Base-by-base conservation (phyloP, 2,888 invertebrate species). In the Quadroppia sp. region DNA sequence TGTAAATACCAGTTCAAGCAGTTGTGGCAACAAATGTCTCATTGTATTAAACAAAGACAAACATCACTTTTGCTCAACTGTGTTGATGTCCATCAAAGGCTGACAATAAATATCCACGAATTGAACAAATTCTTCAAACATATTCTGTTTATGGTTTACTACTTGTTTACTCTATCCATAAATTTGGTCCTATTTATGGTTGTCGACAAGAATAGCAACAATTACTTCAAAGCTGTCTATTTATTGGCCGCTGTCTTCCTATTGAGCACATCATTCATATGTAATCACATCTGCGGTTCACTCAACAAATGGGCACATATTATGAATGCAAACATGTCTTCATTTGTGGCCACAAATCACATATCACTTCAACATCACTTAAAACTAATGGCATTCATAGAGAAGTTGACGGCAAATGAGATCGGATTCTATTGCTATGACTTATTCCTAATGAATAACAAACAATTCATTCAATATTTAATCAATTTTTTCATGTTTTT, bases 71-170 rank as follows among this genome's bases (percentile, higher is more conserved):
- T 45, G 17, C 2, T 45, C 2, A 6, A 45, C 11, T 53, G 2
- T 6, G 23, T 53, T 25, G 25, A 2, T 15, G 7, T 23, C 13
- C 53, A 53, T 13, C 53, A 53, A 9, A 7, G 1, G 23, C 3
- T 53, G 13, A 53, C 59, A 25, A 28, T 28, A 15, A 30, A 28
- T 59, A 15, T 59, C 25, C 1, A 15, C 13, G 11, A 59, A 59
- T 28, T 59, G 13, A 59, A 59, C 13, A 1, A 59, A 1, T 59
- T 59, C 30, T 30, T 59, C 30, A 59, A 59, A 59, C 30, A 59
- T 17, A 30, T 59, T 6, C 30, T 59, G 20, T 59, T 59, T 59
- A 59, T 59, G 59, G 30, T 59, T 30, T 59, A 59, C 59, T 59
- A 59, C 13, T 15, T 59, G 28, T 59, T 59, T 17, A 59, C 59